Evolutionary conservation across 2,888 invertebrate genomes (phyloP), one percentile per base, ranked within the genome.

Genomic region (Cantharis rufa): DNA sequence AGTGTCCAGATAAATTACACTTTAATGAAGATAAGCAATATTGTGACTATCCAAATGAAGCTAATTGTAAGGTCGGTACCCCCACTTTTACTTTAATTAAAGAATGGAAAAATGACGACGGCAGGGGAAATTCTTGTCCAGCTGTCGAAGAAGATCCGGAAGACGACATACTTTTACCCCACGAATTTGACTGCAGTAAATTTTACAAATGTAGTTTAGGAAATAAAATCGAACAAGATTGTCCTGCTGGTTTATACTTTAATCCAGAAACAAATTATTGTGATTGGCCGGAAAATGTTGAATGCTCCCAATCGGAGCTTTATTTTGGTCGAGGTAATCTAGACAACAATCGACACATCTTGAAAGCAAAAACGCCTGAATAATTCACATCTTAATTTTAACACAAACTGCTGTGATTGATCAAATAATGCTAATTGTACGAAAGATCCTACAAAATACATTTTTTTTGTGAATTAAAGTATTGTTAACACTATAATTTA

Each of bases 141-240:
- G 5, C 0, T 3, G 10, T 18, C 11, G 69, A 48, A 69, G 69
- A 69, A 62, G 27, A 73, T 32, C 64, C 72, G 10, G 24, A 24
- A 32, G 24, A 24, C 7, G 62, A 61, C 16, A 48, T 32, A 24
- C 27, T 66, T 4, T 18, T 81, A 10, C 77, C 81, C 21, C 79
- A 81, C 62, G 76, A 80, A 28, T 64, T 27, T 7, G 79, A 81
- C 32, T 81, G 81, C 72, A 64, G 75, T 1, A 77, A 78, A 32
- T 81, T 78, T 70, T 81, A 78, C 71, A 62, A 68, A 28, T 80
- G 78, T 28, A 74, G 21, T 27, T 70, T 73, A 72, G 77, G 79
- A 24, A 63, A 70, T 11, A 68, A 66, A 10, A 64, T 78, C 15
- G 69, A 75, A n/a, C 27, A 74, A 18, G 69, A 62, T 10, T 81